Evolutionary conservation across 2,888 invertebrate species (phyloP), one percentile per base, ranked within the genome.

Genomic region (Neoascia interrupta): DNA sequence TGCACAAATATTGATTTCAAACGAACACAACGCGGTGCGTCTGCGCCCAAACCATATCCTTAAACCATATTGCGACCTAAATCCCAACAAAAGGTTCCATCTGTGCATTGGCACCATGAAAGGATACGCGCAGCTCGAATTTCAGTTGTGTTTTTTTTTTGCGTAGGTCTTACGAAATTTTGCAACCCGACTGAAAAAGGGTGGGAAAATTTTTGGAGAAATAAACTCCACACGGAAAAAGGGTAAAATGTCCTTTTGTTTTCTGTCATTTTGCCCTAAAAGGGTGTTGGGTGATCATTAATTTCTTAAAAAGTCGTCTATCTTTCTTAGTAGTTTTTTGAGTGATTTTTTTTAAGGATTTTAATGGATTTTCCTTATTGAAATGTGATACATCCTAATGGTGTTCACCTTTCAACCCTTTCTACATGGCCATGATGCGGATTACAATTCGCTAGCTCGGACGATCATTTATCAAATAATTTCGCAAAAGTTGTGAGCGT

Each of bases 1-100:
- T 68, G 54, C 66, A 68, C 79, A 79, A 79, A 79, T 61, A 73
- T 79, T 79, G 79, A 79, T 73, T 56, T 66, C 61, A 36, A 68
- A 61, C 72, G 37, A 28, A 61, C 45, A 26, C 26, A 34, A 53
- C 26, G 58, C 47, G 49, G n/a, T n/a, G n/a, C n/a, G n/a, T n/a
- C n/a, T n/a, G n/a, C n/a, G n/a, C n/a, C n/a, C n/a, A n/a, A n/a
- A n/a, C n/a, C n/a, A n/a, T n/a, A 66, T 74, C 45, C 26, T 26
- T 26, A 74, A 69, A 69, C 61, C 54, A 68, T 79, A 73, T 61
- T 79, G 56, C 54, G 49, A 28, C 54, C 58, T 47, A 54, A 51
- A 39, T 41, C 16, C 53, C 26, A 19, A 66, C 60, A 73, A 73
- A 61, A 56, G 66, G 47, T 68, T 39, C 66, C 79, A 73, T 73